Percentiles rank a stretch among this genome's conserved stretches.
Evolutionary conservation across 1,140 invertebrate species (phyloP).

Genomic region (Thrips palmi): DNA sequence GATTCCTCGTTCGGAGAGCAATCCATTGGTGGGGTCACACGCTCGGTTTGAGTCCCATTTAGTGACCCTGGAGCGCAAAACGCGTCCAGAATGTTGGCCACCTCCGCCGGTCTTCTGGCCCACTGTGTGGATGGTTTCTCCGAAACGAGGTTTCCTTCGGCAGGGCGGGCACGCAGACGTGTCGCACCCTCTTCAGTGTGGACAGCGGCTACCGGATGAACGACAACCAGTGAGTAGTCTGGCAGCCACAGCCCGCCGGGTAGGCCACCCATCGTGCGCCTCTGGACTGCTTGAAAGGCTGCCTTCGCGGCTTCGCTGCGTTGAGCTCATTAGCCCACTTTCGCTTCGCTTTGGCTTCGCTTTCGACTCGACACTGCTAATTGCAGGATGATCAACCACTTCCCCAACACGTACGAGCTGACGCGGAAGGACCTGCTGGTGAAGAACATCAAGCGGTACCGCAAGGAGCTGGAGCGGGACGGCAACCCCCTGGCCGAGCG

Average conservation of each 20-base stretch:
- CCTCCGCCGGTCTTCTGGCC: too few species aligned
- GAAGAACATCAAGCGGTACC: conserved; percentile 88
- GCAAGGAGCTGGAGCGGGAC: conserved; percentile 79
- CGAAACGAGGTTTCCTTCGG: too few species aligned
- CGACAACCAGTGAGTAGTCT: conserved; percentile 61
- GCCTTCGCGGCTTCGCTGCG: too few species aligned
- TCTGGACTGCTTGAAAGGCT: too few species aligned
- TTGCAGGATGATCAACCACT: conserved; percentile 66
- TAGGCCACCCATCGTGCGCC: too few species aligned
- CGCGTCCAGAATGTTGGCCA: too few species aligned
- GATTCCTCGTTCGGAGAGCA: too few species aligned
- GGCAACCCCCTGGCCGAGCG: conserved; percentile 70
- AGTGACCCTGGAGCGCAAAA: too few species aligned
- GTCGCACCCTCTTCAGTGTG: conserved; percentile 76
- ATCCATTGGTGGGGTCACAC: too few species aligned
- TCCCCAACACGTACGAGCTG: conserved; percentile 87
- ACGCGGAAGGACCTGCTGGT: conserved; percentile 87
- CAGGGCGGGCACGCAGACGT: conserved; percentile 74
- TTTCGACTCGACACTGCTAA: conserved; percentile 11
- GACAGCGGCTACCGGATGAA: conserved; percentile 81
- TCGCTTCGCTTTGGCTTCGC: neutral
- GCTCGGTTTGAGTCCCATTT: too few species aligned
- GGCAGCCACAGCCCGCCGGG: too few species aligned
- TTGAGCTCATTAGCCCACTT: conserved; percentile 1
- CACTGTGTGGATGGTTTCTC: too few species aligned